Evolutionary conservation across 2,888 invertebrate genomes (phyloP).

Genomic region (Cremastinae sp.): DNA sequence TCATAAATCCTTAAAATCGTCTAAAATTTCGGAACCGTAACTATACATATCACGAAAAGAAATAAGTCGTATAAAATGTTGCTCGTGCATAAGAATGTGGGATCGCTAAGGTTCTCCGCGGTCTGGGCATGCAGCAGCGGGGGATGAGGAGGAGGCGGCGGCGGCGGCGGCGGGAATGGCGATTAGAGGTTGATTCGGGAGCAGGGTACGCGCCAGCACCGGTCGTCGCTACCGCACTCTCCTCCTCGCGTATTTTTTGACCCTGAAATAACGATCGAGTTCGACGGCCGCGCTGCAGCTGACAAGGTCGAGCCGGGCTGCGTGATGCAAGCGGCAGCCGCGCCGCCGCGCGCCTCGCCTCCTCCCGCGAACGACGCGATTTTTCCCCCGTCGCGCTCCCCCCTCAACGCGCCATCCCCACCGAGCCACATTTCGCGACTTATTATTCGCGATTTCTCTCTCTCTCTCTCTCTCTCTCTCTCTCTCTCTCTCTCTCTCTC

Average conservation of each 20-base stretch:
- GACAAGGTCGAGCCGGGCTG: slow-evolving; percentile 69
- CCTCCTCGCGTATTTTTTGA: slow-evolving; percentile 69
- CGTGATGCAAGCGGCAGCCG: slow-evolving; percentile 75
- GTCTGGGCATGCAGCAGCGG: background rate
- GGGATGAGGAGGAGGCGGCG: background rate
- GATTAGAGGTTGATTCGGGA: slow-evolving; percentile 40
- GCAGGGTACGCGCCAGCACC: slow-evolving; percentile 39
- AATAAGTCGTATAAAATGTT: no score
- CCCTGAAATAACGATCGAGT: slow-evolving; percentile 71
- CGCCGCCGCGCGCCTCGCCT: slow-evolving; percentile 55
- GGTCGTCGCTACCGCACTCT: slow-evolving; percentile 51
- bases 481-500: no score
- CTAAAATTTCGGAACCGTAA: background rate
- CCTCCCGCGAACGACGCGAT: slow-evolving; percentile 28
- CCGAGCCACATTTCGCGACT: no score
- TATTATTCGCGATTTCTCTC: no score
- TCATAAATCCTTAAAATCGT: no score
- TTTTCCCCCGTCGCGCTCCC: no score
- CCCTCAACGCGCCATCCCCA: no score
- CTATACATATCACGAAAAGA: background rate
- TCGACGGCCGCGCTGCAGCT: slow-evolving; percentile 72
- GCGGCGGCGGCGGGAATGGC: slow-evolving; percentile 11
- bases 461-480: no score
- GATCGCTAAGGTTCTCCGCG: background rate
- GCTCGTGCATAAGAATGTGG: background rate